Conservation (phyloP, 1,140 invertebrate genomes). For the Scaptomyza montana region DNA sequence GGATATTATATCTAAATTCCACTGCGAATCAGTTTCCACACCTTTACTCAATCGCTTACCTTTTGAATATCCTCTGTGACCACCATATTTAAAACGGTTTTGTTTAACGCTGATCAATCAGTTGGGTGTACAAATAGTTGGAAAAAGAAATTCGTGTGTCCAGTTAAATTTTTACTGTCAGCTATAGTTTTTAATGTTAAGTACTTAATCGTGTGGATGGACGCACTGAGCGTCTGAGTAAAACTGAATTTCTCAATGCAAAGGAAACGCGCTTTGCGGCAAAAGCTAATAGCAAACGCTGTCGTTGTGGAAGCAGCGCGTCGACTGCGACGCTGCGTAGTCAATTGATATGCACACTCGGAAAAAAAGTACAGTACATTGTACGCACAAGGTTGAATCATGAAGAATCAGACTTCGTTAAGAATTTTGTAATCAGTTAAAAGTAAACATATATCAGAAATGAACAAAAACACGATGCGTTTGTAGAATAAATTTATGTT, state of each 20-base stretch:
- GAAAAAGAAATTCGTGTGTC: background rate
- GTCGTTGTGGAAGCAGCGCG: conserved; percentile 17
- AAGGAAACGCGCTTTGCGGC: conserved; percentile 72
- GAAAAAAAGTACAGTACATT: background rate
- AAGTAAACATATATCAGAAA: too few species aligned
- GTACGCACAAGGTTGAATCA: too few species aligned
- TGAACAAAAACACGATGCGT: too few species aligned
- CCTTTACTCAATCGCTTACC: conserved; percentile 35
- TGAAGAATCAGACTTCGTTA: too few species aligned
- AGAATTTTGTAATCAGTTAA: too few species aligned
- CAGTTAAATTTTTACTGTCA: conserved; percentile 12
- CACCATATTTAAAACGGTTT: conserved; percentile 46
- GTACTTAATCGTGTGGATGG: conserved; percentile 60
- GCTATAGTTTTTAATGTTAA: conserved; percentile 21
- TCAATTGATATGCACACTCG: conserved; percentile 37
- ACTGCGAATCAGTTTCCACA: background rate
- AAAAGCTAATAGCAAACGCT: conserved; percentile 63
- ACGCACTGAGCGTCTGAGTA: conserved; percentile 53
- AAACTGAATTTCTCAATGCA: conserved; percentile 72
- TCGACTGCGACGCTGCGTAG: conserved; percentile 24
- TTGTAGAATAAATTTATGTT: too few species aligned
- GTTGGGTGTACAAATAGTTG: too few species aligned
- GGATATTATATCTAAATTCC: too few species aligned
- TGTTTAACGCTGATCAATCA: too few species aligned
- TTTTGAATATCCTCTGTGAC: conserved; percentile 64